Evolutionary conservation across 2,888 invertebrate species (phyloP).

Genomic region (Drosophila borealis): DNA sequence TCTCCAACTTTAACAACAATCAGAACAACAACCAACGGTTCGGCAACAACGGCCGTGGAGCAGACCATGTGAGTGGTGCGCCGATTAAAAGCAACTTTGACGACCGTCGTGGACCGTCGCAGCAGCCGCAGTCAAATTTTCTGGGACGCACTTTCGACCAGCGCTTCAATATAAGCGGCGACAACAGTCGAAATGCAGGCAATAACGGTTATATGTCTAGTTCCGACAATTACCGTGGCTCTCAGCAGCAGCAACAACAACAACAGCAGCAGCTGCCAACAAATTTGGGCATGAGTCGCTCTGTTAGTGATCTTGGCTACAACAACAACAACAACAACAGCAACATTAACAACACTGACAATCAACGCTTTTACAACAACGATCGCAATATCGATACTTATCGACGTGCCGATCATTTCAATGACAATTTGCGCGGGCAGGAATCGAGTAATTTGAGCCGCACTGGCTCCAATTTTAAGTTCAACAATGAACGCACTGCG

Average conservation of each 20-base stretch:
- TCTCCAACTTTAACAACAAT: constrained; percentile 8
- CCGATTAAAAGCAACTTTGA: constrained; percentile 32
- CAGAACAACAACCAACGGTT: constrained; percentile 29
- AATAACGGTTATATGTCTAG: constrained; percentile 16
- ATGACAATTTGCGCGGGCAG: constrained; percentile 37
- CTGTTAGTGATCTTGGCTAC: constrained; percentile 27
- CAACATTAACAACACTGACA: constrained; percentile 1
- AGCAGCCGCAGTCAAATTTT: constrained; percentile 9
- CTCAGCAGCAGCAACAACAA: neutral
- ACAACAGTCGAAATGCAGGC: neutral
- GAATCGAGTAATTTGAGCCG: constrained; percentile 23
- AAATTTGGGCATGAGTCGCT: constrained; percentile 24
- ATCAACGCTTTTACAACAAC: constrained; percentile 38
- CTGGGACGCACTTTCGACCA: constrained; percentile 34
- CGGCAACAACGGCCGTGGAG: constrained; percentile 9
- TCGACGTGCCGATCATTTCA: constrained; percentile 40
- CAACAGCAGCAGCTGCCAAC: constrained; percentile 10
- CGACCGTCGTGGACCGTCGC: constrained; percentile 20
- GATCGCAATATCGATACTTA: constrained; percentile 40
- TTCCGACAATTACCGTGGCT: constrained; percentile 9
- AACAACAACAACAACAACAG: constrained; percentile 9
- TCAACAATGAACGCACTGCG: constrained; percentile 29
- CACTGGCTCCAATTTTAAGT: constrained; percentile 24
- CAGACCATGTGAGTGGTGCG: constrained; percentile 8
- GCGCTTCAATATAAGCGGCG: constrained; percentile 24